phyloP scores from a whole-genome alignment of 2,797 vertebrate genomes.

The Argyrosomus regius region DNA sequence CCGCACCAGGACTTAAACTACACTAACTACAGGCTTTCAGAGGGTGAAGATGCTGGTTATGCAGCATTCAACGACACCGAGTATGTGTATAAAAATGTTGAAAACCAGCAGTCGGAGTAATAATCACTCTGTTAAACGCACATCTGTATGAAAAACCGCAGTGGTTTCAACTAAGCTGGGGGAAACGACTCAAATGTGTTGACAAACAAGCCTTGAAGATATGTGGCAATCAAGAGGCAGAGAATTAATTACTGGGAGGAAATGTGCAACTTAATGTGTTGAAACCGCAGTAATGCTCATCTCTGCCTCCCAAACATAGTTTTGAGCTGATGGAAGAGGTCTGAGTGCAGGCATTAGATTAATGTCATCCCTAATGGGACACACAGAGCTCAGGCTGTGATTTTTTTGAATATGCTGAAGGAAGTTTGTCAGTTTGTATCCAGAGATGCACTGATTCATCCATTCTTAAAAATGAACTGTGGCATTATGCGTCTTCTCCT shows the following conservation, averaged over 20 bases:
- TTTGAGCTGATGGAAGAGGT: constrained; percentile 51
- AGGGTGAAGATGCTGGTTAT: constrained; percentile 12
- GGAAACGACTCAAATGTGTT: constrained; percentile 62
- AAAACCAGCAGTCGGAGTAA: constrained; percentile 50
- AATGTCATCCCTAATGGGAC: constrained; percentile 2
- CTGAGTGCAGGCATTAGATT: constrained; percentile 13
- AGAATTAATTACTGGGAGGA: constrained; percentile 63
- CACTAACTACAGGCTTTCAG: constrained; percentile 8
- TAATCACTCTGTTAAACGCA: constrained; percentile 45
- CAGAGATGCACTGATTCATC: background rate
- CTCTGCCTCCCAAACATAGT: constrained; percentile 53
- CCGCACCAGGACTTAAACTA: constrained; percentile 9
- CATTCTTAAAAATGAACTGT: background rate
- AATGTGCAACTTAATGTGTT: constrained; percentile 59
- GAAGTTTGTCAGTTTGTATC: constrained; percentile 13
- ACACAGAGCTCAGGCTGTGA: background rate
- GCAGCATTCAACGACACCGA: constrained; percentile 15
- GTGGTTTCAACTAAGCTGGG: constrained; percentile 24
- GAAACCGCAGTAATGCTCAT: constrained; percentile 55
- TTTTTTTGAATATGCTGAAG: background rate
- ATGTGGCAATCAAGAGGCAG: constrained; percentile 56
- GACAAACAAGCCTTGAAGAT: constrained; percentile 67
- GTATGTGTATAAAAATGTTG: constrained; percentile 26
- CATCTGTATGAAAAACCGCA: constrained; percentile 50
- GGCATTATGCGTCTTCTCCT: background rate